A percentile compares a stretch with the other conserved stretches of the same genome.
Conservation (phyloP, 2,113 vertebrate species). For the Zootoca vivipara region DNA sequence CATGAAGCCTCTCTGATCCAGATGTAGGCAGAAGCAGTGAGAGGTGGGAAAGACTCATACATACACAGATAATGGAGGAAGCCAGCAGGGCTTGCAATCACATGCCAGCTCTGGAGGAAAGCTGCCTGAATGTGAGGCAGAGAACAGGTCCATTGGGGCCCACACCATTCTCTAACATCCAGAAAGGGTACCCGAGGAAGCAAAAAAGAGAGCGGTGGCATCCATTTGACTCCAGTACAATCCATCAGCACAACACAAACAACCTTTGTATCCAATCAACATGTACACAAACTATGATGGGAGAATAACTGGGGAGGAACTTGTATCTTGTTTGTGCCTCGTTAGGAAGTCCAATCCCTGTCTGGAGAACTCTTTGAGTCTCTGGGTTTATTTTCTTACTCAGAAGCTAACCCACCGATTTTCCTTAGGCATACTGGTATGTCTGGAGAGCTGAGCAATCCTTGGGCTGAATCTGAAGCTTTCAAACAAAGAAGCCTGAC, state of each 20-base stretch:
- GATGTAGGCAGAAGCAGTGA: not conserved
- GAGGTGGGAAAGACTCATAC: not conserved
- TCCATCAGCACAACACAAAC: not conserved
- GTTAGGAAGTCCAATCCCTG: not conserved
- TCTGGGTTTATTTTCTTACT: not conserved
- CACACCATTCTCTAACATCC: not conserved
- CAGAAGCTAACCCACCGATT: not conserved
- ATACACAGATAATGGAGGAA: not conserved
- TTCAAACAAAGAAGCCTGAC: conserved; percentile 14
- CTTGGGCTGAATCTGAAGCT: conserved; percentile 5
- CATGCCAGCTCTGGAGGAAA: not conserved
- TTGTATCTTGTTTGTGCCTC: not conserved
- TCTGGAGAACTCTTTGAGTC: not conserved
- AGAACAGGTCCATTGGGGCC: not conserved
- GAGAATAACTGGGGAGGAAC: not conserved
- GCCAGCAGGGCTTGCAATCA: not conserved
- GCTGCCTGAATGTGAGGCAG: not conserved
- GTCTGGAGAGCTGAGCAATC: not conserved
- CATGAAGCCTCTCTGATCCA: not conserved
- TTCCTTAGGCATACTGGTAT: not conserved
- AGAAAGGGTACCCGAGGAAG: not conserved
- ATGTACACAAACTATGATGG: not conserved
- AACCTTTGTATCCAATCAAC: not conserved
- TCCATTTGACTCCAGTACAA: not conserved
- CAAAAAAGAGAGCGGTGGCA: not conserved